phyloP scores from a whole-genome alignment of 1,140 invertebrate genomes.

The Himalopsyche phryganea region DNA sequence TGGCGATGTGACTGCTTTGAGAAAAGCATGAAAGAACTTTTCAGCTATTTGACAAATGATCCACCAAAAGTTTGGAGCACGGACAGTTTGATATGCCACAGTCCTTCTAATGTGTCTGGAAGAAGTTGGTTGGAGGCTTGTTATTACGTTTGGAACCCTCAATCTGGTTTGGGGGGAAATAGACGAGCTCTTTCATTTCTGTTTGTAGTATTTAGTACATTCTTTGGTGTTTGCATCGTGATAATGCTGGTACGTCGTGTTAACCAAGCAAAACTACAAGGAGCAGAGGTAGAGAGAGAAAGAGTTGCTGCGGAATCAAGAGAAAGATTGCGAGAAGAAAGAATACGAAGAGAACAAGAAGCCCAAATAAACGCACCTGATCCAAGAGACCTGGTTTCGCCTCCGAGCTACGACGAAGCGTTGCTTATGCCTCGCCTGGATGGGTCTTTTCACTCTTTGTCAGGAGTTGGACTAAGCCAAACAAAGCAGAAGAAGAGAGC shows the following conservation, averaged over 20 bases:
- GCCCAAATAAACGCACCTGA: slow-evolving; percentile 56
- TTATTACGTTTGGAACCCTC: slow-evolving; percentile 55
- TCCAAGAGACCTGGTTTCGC: slow-evolving; percentile 60
- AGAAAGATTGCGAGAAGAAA: slow-evolving; percentile 51
- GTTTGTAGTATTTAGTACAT: slow-evolving; percentile 53
- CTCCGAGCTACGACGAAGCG: slow-evolving; percentile 72
- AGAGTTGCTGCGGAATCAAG: slow-evolving; percentile 57
- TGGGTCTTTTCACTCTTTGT: slow-evolving; percentile 56
- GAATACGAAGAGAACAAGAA: slow-evolving; percentile 56
- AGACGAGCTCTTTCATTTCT: slow-evolving; percentile 62
- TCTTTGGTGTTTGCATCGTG: slow-evolving; percentile 47
- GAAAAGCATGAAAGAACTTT: slow-evolving; percentile 55
- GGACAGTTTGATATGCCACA: slow-evolving; percentile 54
- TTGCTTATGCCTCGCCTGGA: slow-evolving; percentile 64
- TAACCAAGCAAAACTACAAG: slow-evolving; percentile 53
- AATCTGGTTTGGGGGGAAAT: slow-evolving; percentile 41
- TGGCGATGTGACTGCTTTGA: slow-evolving; percentile 68
- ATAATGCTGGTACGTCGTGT: slow-evolving; percentile 53
- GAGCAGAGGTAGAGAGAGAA: slow-evolving; percentile 56
- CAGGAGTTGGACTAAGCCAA: slow-evolving; percentile 45
- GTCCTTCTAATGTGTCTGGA: slow-evolving; percentile 57
- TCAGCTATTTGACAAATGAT: slow-evolving; percentile 55
- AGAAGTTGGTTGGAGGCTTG: slow-evolving; percentile 65
- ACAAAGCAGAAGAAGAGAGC: slow-evolving; percentile 46
- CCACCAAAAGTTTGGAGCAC: slow-evolving; percentile 56